Conservation (phyloP, 2,797 vertebrate species). For the Cirrhinus mrigala region DNA sequence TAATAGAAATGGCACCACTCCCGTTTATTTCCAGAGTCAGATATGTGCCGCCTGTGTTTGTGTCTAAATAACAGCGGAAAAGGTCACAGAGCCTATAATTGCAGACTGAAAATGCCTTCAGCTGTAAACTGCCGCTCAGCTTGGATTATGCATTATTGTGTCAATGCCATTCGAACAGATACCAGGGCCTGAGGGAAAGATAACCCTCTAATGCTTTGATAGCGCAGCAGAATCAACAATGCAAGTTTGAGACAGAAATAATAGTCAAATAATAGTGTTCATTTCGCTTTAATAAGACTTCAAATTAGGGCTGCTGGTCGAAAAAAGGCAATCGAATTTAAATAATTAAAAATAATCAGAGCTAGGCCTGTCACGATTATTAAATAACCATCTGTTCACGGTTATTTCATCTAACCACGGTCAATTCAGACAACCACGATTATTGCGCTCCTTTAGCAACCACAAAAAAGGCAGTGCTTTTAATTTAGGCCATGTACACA, state of each 20-base stretch:
- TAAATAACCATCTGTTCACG: too few species aligned
- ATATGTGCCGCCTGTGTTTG: conserved; percentile 44
- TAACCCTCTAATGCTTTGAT: conserved; percentile 14
- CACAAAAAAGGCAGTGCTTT: too few species aligned
- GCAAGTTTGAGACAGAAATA: background rate
- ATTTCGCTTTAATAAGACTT: background rate
- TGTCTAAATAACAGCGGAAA: conserved; percentile 54
- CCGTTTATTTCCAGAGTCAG: conserved; percentile 30
- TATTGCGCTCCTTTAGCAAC: too few species aligned
- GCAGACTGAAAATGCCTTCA: conserved; percentile 62
- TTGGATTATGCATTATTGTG: conserved; percentile 67
- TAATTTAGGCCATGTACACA: too few species aligned
- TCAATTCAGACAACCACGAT: too few species aligned
- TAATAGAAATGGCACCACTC: conserved; percentile 49
- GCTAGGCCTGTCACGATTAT: too few species aligned
- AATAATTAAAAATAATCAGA: background rate
- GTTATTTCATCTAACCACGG: too few species aligned
- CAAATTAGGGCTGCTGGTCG: background rate
- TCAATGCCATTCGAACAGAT: conserved; percentile 57
- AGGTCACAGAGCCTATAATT: conserved; percentile 71
- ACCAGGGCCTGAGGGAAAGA: conserved; percentile 11
- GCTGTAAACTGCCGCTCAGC: conserved; percentile 64
- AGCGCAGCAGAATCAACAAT: background rate
- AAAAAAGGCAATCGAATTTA: background rate
- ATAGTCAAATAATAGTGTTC: background rate